Evolutionary conservation across 2,797 vertebrate species (phyloP).

Genomic region (Thamnophis elegans): DNA sequence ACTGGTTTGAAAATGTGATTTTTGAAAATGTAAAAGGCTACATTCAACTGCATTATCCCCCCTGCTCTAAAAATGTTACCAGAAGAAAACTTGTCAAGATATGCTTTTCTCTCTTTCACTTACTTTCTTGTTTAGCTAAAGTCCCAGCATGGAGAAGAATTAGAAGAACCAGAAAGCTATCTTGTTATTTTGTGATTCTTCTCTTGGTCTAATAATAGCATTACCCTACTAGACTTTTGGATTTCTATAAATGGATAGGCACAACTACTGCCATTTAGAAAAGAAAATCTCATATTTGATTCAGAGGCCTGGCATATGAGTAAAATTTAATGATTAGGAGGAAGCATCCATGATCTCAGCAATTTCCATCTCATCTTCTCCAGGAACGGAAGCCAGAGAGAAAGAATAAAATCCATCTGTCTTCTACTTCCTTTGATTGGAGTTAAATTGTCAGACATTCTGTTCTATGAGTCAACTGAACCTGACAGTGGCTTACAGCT

Average conservation of each 20-base stretch:
- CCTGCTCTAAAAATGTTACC: not conserved
- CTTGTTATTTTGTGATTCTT: not conserved
- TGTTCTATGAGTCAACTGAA: constrained; percentile 48
- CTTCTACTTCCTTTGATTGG: constrained; percentile 9
- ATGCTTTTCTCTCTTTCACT: not conserved
- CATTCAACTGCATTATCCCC: not conserved
- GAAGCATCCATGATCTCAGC: constrained; percentile 38
- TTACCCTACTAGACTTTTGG: not conserved
- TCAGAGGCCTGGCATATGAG: not conserved
- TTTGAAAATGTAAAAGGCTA: not conserved
- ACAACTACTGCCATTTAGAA: not conserved
- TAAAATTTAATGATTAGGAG: accelerated
- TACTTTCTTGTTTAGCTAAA: not conserved
- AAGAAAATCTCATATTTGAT: not conserved
- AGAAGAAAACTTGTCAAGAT: not conserved
- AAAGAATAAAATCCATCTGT: constrained; percentile 4
- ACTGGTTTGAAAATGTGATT: not conserved
- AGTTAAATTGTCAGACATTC: constrained; percentile 46
- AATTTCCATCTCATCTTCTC: constrained; percentile 15
- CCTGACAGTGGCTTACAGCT: constrained; percentile 50
- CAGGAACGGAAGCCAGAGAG: constrained; percentile 28
- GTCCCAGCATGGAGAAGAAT: not conserved
- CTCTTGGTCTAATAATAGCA: not conserved
- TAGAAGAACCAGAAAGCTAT: not conserved
- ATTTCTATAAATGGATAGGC: not conserved